Conservation (phyloP, 2,888 invertebrate genomes). For the Euplagia quadripunctaria region DNA sequence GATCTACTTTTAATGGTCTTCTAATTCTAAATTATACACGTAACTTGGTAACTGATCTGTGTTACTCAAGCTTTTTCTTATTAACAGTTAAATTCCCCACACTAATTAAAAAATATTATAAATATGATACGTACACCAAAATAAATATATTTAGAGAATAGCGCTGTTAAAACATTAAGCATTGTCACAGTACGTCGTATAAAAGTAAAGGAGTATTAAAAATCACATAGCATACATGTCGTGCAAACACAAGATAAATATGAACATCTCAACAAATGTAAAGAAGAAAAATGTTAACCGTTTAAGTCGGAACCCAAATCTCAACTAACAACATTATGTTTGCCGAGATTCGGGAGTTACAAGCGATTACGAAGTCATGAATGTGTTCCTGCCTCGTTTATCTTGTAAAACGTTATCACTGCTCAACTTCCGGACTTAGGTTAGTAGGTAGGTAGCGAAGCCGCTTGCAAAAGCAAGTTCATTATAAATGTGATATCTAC, state of each 20-base stretch:
- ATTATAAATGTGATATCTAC: slow-evolving; percentile 7
- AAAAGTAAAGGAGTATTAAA: neutral
- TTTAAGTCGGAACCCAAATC: slow-evolving; percentile 19
- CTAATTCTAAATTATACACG: too few relatives aligned
- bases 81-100: too few relatives aligned
- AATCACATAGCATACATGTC: neutral
- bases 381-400: slow-evolving; percentile 25
- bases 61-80: too few relatives aligned
- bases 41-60: too few relatives aligned
- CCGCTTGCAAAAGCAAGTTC: too few relatives aligned
- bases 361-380: slow-evolving; percentile 31
- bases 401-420: slow-evolving; percentile 42
- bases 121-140: neutral
- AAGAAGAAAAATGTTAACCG: slow-evolving; percentile 20
- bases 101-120: too few relatives aligned
- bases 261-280: slow-evolving; percentile 16
- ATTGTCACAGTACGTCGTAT: neutral
- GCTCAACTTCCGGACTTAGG: slow-evolving; percentile 46
- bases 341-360: slow-evolving; percentile 20
- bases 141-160: neutral
- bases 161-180: neutral
- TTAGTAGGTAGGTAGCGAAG: slow-evolving; percentile 26
- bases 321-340: slow-evolving; percentile 16
- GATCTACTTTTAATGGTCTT: too few relatives aligned
- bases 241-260: slow-evolving; percentile 3